Evolutionary conservation across 2,113 vertebrate genomes (phyloP).

Genomic region (Hypomesus transpacificus): DNA sequence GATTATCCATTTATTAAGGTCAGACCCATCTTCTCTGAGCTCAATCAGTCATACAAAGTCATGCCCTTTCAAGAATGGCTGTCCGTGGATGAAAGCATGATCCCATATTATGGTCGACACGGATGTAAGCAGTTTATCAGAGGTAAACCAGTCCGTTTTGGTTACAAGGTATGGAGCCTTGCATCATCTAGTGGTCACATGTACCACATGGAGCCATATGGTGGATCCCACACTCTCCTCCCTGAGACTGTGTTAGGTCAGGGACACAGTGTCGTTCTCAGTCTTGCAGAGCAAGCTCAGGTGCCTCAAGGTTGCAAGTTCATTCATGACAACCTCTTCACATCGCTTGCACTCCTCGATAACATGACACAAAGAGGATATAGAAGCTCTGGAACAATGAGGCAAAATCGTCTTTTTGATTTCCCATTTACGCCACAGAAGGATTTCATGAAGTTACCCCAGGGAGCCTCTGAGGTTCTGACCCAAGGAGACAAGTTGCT

Average conservation of each 20-base stretch:
- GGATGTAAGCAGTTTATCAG: constrained; percentile 21
- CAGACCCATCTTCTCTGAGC: constrained; percentile 10
- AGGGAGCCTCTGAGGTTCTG: not conserved
- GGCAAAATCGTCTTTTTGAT: constrained; percentile 14
- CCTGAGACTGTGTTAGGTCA: constrained; percentile 30
- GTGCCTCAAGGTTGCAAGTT: constrained; percentile 20
- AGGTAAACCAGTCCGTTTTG: constrained; percentile 35
- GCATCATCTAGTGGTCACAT: constrained; percentile 26
- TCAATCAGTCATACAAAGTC: constrained; percentile 12
- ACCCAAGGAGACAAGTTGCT: constrained; percentile 8
- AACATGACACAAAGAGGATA: constrained; percentile 12
- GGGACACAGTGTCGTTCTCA: constrained; percentile 18
- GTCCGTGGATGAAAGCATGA: no score
- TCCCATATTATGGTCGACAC: no score
- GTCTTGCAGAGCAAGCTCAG: constrained; percentile 20
- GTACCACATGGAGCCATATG: constrained; percentile 31
- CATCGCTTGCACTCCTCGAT: constrained; percentile 8
- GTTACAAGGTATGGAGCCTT: constrained; percentile 38
- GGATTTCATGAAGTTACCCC: not conserved
- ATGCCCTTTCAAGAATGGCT: not conserved
- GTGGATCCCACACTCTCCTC: constrained; percentile 28
- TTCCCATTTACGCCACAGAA: constrained; percentile 17
- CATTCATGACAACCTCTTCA: constrained; percentile 12
- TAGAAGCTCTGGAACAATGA: constrained; percentile 17
- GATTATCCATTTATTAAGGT: constrained; percentile 27